phyloP scores from a whole-genome alignment of 2,888 invertebrate species.

The Microplitis manilae region DNA sequence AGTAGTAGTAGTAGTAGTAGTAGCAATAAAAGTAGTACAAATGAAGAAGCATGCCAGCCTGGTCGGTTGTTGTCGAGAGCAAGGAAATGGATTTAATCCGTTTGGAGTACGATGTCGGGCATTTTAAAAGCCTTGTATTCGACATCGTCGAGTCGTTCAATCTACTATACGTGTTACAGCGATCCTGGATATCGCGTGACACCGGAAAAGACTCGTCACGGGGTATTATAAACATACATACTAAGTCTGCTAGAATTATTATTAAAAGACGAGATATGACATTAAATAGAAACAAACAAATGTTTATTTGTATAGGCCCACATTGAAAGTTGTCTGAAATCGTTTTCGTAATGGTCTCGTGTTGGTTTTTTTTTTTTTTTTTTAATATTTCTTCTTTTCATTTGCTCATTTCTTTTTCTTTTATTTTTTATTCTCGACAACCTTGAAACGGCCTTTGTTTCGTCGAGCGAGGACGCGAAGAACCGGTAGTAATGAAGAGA shows the following conservation, averaged over 20 bases:
- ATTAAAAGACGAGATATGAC: background rate
- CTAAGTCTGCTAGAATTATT: background rate
- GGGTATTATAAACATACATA: constrained; percentile 12
- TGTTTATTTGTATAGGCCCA: constrained; percentile 18
- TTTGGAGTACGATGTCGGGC: constrained; percentile 20
- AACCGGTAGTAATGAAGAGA: constrained; percentile 33
- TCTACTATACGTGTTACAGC: constrained; percentile 11
- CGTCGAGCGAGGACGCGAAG: constrained; percentile 29
- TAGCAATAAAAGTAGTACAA: constrained; percentile 9
- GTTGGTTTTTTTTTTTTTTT: constrained; percentile 15
- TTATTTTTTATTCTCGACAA: constrained; percentile 27
- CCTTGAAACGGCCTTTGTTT: constrained; percentile 44
- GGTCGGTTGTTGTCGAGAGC: background rate
- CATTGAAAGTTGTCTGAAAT: constrained; percentile 7
- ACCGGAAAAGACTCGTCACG: constrained; percentile 35
- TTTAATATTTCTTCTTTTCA: background rate
- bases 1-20: constrained; percentile 24
- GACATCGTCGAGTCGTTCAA: constrained; percentile 8
- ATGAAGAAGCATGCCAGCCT: constrained; percentile 12
- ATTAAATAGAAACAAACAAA: background rate
- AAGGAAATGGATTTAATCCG: constrained; percentile 37
- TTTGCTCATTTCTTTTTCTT: background rate
- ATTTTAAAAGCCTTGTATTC: constrained; percentile 20
- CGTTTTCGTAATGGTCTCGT: constrained; percentile 34
- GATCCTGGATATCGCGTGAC: constrained; percentile 44